phyloP scores from a whole-genome alignment of 1,140 invertebrate species.

The Cherax destructor region DNA sequence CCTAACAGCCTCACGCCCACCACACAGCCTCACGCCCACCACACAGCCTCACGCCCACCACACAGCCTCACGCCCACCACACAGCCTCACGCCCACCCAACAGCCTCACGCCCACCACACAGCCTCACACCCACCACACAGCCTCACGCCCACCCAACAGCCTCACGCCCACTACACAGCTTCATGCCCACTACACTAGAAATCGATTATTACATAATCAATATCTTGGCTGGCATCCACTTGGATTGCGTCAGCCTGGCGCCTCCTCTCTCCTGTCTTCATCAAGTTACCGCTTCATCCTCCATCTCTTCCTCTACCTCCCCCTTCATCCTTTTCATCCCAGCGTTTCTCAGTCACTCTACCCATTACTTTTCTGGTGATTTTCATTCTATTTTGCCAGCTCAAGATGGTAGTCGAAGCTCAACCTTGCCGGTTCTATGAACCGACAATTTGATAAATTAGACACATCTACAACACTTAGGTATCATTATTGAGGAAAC shows the following conservation, averaged over 20 bases:
- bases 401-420: too few species aligned
- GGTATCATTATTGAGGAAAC: too few species aligned
- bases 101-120: neutral
- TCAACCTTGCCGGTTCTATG: too few species aligned
- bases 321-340: too few species aligned
- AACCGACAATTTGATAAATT: too few species aligned
- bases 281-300: too few species aligned
- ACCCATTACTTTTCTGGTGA: too few species aligned
- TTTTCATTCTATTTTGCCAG: too few species aligned
- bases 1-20: neutral
- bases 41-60: neutral
- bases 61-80: neutral
- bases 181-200: neutral
- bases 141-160: neutral
- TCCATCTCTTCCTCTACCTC: too few species aligned
- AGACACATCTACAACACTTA: too few species aligned
- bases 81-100: neutral
- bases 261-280: neutral
- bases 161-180: too few species aligned
- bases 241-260: neutral
- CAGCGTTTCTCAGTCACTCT: too few species aligned
- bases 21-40: neutral
- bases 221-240: neutral
- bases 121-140: neutral
- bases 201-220: neutral